Evolutionary conservation across 2,113 vertebrate species (phyloP), one percentile per base, ranked within the genome.

Genomic region (Nematolebias whitei): DNA sequence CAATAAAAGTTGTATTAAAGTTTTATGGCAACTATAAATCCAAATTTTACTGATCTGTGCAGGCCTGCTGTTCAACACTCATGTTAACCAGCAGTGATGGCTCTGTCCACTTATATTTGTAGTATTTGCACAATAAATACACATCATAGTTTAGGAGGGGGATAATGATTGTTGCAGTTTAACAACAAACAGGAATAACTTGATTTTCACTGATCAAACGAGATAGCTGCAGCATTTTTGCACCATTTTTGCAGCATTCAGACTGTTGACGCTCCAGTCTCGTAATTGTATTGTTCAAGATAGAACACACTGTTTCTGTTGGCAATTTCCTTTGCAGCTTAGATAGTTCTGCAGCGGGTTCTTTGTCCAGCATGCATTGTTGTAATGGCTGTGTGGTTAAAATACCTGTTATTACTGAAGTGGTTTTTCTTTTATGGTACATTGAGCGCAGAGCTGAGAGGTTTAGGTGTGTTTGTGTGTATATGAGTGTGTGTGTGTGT

Each of bases 351-450:
- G 52, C 39, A 72, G 63, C 52, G 44, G 51, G 50, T 82, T 85
- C 81, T 86, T 78, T 82, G 78, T 79, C 76, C 79, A 61, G 69
- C 55, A 68, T 69, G 57, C 61, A 62, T 74, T 83, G 71, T 77
- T 62, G 53, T 82, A 85, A 87, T 80, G 75, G 35, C 48, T 54
- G 14, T 50, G 59, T 85, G 71, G 76, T 80, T 80, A 69, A 83
- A 87, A 79, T 82, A 81, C 77, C 75, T 64, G 75, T 82, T 79
- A 85, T 88, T 83, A 87, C 69, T 82, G 59, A 83, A 83, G 83
- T 80, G 68, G 48, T 57, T 70, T 44, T 70, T 70, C 57, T 76
- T 89, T 84, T 79, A 85, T 78, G 83, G 71, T 80, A 73, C 79
- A 84, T 82, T 83, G 71, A 85, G 77, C 72, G 72, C 65, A 70